Percentiles rank a stretch among this genome's conserved stretches.
These are phyloP conservation scores for Delphinapterus leucas DNA, from an alignment of 2,113 vertebrate genomes.

Conservation along the genomic window DNA sequence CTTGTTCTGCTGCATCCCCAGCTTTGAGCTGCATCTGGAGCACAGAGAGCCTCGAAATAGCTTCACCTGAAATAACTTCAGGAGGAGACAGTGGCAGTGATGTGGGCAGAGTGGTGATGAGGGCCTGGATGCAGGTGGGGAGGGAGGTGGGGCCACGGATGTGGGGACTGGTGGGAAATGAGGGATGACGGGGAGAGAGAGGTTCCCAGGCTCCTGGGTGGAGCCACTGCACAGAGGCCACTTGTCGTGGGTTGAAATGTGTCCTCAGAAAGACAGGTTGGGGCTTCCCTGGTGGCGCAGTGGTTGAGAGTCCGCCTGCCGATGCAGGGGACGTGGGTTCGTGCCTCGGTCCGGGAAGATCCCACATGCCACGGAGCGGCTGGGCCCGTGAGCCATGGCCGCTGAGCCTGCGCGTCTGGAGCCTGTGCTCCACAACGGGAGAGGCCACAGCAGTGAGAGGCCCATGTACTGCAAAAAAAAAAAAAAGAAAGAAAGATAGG, in stretches of 20 bases:
- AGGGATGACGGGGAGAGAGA: not conserved
- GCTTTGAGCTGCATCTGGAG: not conserved
- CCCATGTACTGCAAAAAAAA: too few species aligned
- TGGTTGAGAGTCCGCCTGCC: too few species aligned
- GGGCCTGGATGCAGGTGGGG: not conserved
- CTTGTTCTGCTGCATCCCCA: not conserved
- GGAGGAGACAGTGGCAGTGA: not conserved
- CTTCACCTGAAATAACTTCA: not conserved
- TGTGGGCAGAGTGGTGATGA: too few species aligned
- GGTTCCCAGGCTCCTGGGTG: not conserved
- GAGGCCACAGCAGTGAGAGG: too few species aligned
- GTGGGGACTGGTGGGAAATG: too few species aligned
- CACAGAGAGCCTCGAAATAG: not conserved
- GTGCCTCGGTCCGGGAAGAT: too few species aligned
- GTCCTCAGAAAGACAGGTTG: not conserved
- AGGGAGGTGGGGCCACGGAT: too few species aligned
- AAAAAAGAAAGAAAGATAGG: too few species aligned
- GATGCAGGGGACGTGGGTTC: rapidly evolving
- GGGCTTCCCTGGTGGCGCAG: too few species aligned
- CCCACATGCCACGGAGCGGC: too few species aligned
- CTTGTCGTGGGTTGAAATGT: not conserved
- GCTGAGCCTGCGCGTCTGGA: rapidly evolving
- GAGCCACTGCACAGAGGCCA: not conserved
- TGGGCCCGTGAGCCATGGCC: too few species aligned
- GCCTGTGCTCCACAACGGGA: too few species aligned